phyloP scores from a whole-genome alignment of 2,113 vertebrate species.

The Festucalex cinctus region DNA sequence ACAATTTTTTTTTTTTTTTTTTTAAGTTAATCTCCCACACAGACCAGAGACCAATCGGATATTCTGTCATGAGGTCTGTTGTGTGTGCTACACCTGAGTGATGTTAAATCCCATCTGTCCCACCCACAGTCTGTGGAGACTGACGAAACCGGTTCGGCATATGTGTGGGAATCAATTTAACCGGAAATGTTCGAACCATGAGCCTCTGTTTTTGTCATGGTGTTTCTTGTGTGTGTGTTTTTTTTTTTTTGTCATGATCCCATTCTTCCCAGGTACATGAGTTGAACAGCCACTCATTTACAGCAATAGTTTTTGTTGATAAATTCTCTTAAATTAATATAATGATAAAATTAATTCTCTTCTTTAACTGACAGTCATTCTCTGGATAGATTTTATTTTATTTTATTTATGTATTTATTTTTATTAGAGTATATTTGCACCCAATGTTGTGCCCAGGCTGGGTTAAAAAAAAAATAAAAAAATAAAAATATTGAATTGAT shows the following conservation, averaged over 20 bases:
- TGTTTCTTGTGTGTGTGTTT: neutral
- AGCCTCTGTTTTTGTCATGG: slow-evolving; percentile 6
- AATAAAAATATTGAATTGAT: too few species aligned
- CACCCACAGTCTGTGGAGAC: slow-evolving; percentile 45
- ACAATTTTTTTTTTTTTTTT: neutral
- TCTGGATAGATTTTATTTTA: too few species aligned
- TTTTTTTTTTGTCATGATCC: slow-evolving; percentile 9
- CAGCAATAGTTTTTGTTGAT: too few species aligned
- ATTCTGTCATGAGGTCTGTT: slow-evolving; percentile 30
- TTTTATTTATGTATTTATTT: too few species aligned
- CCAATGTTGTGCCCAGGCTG: too few species aligned
- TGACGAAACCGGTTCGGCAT: slow-evolving; percentile 32
- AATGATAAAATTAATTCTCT: too few species aligned
- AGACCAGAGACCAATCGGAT: slow-evolving; percentile 6
- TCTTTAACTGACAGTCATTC: too few species aligned
- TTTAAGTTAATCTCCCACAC: slow-evolving; percentile 1
- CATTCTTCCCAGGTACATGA: slow-evolving; percentile 5
- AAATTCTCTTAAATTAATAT: too few species aligned
- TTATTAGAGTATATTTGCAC: too few species aligned
- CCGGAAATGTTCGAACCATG: slow-evolving; percentile 27
- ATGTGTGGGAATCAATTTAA: slow-evolving; percentile 38
- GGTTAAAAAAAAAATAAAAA: too few species aligned
- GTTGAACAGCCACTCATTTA: too few species aligned
- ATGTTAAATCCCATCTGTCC: slow-evolving; percentile 32
- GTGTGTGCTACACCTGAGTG: slow-evolving; percentile 34